Evolutionary conservation across 2,113 vertebrate genomes (phyloP), one percentile per base, ranked within the genome.

Genomic region (human): DNA sequence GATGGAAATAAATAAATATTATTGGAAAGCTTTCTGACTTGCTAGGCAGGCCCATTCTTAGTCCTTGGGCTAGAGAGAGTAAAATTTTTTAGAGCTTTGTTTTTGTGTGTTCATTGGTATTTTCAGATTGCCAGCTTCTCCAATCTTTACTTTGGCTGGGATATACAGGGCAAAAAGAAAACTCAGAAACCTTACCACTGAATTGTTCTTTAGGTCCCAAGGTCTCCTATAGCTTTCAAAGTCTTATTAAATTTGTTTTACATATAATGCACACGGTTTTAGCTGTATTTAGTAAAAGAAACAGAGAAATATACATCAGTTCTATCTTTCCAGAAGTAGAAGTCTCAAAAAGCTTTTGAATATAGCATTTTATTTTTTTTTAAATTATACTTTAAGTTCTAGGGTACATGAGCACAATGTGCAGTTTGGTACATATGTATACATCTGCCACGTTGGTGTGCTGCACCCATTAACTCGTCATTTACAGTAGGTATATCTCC

Each of bases 121-220:
- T 86, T 72, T 14, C 11, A 40, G 25, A 3, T 22, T 32, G 4
- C 3, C 0, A 8, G 13, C 2, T 48, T 50, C 13, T 73, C 17
- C 3, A 5, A 0, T 66, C 35, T 16, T 1, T 6, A 23, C 5
- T 38, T 45, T 13, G 1, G 61, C 5, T 83, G 18, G 9, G 12
- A 43, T 38, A 59, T 2, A 23, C 40, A 25, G 68, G 6, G 12
- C 27, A 66, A 13, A 72, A 30, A 25, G 40, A 32, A 52, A 59
- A 38, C 25, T 32, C 43, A 8, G n/a, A 6, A 22, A n/a, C 6
- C 1, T 59, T 27, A 43, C 6, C 5, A 9, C 14, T 16, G 12
- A 14, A 7, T 23, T 25, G 2, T 80, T 75, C 35, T 13, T 25
- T 6, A 59, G 10, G 8, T 35, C 11, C 22, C 5, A 14, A 30